Evolutionary conservation across 2,888 invertebrate genomes (phyloP), one percentile per base, ranked within the genome.

Genomic region (Lithophane ornitopus): DNA sequence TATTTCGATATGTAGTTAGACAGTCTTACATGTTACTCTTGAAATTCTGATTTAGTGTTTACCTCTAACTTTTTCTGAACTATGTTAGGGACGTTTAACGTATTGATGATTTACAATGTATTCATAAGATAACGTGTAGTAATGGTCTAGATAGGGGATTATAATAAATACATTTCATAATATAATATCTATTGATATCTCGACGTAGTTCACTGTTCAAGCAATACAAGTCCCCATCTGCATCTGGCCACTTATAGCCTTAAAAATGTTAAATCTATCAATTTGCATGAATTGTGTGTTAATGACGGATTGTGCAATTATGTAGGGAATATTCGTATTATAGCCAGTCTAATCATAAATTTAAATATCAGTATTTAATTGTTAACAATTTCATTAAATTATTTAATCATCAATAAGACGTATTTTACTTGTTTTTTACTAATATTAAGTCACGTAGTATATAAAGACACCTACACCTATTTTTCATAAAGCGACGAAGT

Each of bases 321-420:
- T 90, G 88, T 94, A 94, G 93, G 83, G 84, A 86, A 86, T 90
- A 91, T 87, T 88, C 88, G 85, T 89, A 89, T 90, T 88, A 87
- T 90, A 89, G 85, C 84, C 87, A 84, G 87, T 87, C 90, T 89
- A 88, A 88, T 88, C 86, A 89, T 90, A 89, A 90, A 91, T 85
- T 92, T 89, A 89, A 90, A 88, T 89, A 91, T 94, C 95, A 95
- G 95, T 96, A 95, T 96, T 95, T 91, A 91, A 94, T 87, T 94
- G 95, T 96, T 95, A 92, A 93, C 90, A 88, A 88, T 92, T 91
- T 93, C 92, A 96, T 93, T 96, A 96, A 95, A 95, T 93, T 94
- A 95, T 94, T 93, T 94, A 94, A 94, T 94, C 94, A 91, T 93
- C 89, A 85, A 76, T 84, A 76, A 70, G 26, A 22, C 2, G 12